Conservation (phyloP, 2,113 vertebrate species). For the Sebastes fasciatus region DNA sequence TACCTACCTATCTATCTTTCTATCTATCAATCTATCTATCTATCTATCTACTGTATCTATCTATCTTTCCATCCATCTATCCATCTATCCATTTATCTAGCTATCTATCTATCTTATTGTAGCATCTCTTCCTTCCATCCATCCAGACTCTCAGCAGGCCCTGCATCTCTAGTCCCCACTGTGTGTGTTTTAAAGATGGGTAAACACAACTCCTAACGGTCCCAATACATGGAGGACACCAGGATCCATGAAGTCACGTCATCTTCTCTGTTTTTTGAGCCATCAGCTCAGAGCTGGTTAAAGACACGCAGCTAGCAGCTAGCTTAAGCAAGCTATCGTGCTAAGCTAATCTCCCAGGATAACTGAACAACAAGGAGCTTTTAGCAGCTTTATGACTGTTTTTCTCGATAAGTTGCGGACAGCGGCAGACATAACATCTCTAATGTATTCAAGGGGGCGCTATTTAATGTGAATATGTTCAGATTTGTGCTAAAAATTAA, state of each 20-base stretch:
- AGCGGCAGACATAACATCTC: too few relatives aligned
- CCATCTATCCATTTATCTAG: too few relatives aligned
- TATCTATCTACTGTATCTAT: too few relatives aligned
- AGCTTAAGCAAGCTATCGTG: conserved; percentile 66
- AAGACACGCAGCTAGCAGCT: conserved; percentile 46
- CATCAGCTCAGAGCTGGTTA: not conserved
- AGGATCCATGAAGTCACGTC: not conserved
- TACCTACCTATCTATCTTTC: too few relatives aligned
- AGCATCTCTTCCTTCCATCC: not conserved
- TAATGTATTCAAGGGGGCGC: rapidly evolving
- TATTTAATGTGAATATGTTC: rapidly evolving
- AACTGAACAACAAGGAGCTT: conserved; percentile 62
- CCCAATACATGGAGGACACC: not conserved
- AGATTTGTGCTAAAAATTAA: not conserved
- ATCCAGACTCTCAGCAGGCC: conserved; percentile 32
- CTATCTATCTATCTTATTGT: not conserved
- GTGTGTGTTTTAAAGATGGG: not conserved
- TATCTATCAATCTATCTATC: not conserved
- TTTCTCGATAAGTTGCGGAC: not conserved
- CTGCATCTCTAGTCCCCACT: not conserved
- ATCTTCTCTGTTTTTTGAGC: not conserved
- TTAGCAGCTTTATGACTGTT: not conserved
- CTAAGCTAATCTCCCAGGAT: conserved; percentile 78
- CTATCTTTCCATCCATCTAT: too few relatives aligned
- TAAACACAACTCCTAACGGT: not conserved